These are phyloP conservation scores for Diachasma alloeum DNA, from an alignment of 1,140 invertebrate genomes.

Conservation along the genomic window DNA sequence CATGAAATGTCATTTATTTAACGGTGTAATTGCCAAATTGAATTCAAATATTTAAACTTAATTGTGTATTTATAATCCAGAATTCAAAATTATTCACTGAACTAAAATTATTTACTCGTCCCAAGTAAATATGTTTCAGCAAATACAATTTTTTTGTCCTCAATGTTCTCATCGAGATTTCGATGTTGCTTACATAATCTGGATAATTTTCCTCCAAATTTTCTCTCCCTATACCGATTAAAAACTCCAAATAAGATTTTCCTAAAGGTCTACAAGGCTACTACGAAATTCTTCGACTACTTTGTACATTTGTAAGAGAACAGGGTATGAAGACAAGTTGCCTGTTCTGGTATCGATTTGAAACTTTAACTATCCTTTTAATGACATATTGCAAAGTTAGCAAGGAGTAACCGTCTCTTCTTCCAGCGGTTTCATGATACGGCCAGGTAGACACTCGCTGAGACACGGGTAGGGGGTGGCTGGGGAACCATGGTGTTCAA, in stretches of 20 bases:
- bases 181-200: no score
- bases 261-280: background rate
- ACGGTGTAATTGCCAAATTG: no score
- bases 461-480: background rate
- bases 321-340: conserved; percentile 28
- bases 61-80: no score
- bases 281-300: conserved; percentile 39
- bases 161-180: no score
- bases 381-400: conserved; percentile 61
- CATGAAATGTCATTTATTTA: no score
- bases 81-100: no score
- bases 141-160: no score
- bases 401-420: conserved; percentile 27
- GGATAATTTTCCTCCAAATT: no score
- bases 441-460: background rate
- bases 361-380: conserved; percentile 60
- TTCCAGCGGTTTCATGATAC: background rate
- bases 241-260: background rate
- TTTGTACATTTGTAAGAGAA: conserved; percentile 32
- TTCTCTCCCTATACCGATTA: background rate
- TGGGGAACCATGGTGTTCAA: conserved; percentile 3
- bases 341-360: conserved; percentile 48
- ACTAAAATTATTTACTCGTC: no score
- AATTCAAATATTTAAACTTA: no score
- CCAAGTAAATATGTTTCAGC: no score